Conservation (phyloP, 2,888 invertebrate species). For the Crematogaster levior region DNA sequence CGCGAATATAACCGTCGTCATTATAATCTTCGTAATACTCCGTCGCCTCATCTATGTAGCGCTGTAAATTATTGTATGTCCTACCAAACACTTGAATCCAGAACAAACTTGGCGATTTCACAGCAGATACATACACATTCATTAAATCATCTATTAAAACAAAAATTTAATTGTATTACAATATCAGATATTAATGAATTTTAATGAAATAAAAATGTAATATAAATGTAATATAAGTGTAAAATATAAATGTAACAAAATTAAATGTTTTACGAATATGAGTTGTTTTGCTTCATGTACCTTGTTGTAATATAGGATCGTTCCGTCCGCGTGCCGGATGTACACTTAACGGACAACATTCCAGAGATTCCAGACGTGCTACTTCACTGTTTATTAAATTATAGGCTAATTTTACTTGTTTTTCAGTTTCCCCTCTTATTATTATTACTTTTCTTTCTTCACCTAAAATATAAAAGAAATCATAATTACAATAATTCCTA, state of each 20-base stretch:
- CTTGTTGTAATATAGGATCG: constrained; percentile 45
- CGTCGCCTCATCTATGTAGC: constrained; percentile 93
- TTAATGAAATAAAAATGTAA: constrained; percentile 11
- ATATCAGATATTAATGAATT: background rate
- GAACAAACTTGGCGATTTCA: constrained; percentile 92
- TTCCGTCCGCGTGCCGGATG: background rate
- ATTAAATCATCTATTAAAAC: constrained; percentile 86
- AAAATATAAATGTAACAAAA: constrained; percentile 19
- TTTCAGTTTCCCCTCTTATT: constrained; percentile 90
- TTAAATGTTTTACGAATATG: background rate
- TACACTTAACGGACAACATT: background rate
- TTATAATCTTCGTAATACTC: constrained; percentile 93
- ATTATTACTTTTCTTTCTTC: constrained; percentile 83
- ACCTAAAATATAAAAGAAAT: constrained; percentile 67
- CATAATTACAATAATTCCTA: background rate
- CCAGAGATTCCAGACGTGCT: constrained; percentile 60
- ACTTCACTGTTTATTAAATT: constrained; percentile 89
- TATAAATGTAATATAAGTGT: too few relatives aligned
- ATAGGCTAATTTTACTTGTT: constrained; percentile 89
- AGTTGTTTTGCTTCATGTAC: constrained; percentile 58
- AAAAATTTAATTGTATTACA: background rate
- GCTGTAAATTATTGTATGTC: constrained; percentile 91
- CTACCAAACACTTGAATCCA: constrained; percentile 95
- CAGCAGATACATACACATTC: constrained; percentile 95
- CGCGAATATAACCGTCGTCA: constrained; percentile 87